These are phyloP conservation scores for Drosophila eohydei DNA, from an alignment of 2,888 invertebrate genomes.

Conservation along the genomic window DNA sequence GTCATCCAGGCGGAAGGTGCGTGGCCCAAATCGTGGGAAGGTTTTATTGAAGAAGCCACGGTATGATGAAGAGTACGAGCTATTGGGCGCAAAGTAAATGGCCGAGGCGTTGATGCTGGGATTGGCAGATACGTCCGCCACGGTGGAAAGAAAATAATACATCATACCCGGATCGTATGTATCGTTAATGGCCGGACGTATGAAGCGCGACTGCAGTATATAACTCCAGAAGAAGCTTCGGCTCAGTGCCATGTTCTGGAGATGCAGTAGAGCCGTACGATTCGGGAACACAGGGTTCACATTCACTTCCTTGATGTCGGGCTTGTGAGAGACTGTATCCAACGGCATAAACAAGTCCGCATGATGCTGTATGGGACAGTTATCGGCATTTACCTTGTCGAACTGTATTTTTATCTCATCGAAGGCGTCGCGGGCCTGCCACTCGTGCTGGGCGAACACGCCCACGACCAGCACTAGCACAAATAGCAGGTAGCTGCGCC, in stretches of 20 bases:
- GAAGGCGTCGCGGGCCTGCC: constrained; percentile 95
- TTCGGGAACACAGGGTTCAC: constrained; percentile 98
- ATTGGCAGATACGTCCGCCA: constrained; percentile 97
- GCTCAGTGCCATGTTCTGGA: constrained; percentile 98
- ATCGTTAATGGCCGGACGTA: constrained; percentile 94
- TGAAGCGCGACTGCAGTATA: constrained; percentile 95
- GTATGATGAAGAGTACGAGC: constrained; percentile 97
- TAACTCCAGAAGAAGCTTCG: constrained; percentile 98
- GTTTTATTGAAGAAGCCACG: constrained; percentile 98
- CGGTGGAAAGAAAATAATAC: constrained; percentile 97
- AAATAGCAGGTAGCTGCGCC: constrained; percentile 83
- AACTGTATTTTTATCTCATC: constrained; percentile 94
- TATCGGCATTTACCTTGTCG: constrained; percentile 93
- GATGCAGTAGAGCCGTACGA: constrained; percentile 95
- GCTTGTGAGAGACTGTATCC: constrained; percentile 95
- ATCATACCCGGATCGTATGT: constrained; percentile 99
- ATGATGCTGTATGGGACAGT: constrained; percentile 94
- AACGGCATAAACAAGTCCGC: constrained; percentile 93
- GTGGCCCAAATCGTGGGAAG: constrained; percentile 96
- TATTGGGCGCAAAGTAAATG: constrained; percentile 96
- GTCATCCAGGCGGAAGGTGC: constrained; percentile 95
- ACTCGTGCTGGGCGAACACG: constrained; percentile 94
- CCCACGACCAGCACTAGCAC: constrained; percentile 85
- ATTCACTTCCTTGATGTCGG: constrained; percentile 96
- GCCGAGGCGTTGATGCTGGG: constrained; percentile 96